phyloP scores from a whole-genome alignment of 1,140 invertebrate genomes.

The Monochamus saltuarius region DNA sequence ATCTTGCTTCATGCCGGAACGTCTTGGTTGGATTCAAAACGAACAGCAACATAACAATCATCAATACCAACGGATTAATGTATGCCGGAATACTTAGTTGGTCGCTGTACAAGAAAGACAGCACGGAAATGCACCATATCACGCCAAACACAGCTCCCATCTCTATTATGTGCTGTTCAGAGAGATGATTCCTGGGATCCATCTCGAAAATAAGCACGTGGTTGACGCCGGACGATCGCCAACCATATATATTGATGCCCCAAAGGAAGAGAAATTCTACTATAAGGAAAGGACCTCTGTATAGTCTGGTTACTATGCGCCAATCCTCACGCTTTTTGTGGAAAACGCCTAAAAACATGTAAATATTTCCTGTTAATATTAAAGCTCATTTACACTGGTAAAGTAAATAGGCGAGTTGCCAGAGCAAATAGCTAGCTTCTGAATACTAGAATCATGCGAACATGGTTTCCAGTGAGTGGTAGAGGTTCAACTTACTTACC shows the following conservation, averaged over 20 bases:
- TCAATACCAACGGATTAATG: constrained; percentile 84
- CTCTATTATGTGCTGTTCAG: constrained; percentile 97
- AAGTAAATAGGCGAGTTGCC: no score
- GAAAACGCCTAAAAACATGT: constrained; percentile 69
- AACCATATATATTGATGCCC: constrained; percentile 98
- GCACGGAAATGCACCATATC: constrained; percentile 85
- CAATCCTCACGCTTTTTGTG: constrained; percentile 70
- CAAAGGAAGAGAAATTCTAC: constrained; percentile 94
- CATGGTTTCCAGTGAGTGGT: no score
- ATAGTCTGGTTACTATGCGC: constrained; percentile 80
- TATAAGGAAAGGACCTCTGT: constrained; percentile 89
- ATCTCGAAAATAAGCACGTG: constrained; percentile 99
- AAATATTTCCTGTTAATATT: not conserved
- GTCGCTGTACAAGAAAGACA: constrained; percentile 81
- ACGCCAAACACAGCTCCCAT: constrained; percentile 93
- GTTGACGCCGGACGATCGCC: constrained; percentile 97
- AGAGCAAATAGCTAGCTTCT: no score
- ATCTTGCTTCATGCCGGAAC: constrained; percentile 88
- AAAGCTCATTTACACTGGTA: no score
- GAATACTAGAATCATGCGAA: no score
- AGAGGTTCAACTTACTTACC: no score
- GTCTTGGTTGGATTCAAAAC: constrained; percentile 91
- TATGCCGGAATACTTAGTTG: constrained; percentile 89
- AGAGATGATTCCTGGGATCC: constrained; percentile 94
- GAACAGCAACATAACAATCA: constrained; percentile 84